These are phyloP conservation scores for Coluber constrictor DNA, from an alignment of 2,797 vertebrate genomes.

Conservation along the genomic window DNA sequence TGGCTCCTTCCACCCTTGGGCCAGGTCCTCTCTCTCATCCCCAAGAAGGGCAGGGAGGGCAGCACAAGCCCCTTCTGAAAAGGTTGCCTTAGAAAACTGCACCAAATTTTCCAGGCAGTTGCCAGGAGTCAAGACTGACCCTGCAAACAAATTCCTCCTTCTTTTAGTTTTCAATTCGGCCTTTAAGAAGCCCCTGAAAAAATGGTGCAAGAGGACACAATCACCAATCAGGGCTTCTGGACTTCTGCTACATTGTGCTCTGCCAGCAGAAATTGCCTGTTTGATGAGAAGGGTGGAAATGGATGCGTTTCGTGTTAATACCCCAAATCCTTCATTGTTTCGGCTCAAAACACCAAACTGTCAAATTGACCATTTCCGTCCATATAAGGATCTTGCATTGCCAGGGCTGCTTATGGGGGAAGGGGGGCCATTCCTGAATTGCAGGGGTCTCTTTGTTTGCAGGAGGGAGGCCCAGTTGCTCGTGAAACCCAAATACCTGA, in stretches of 20 bases:
- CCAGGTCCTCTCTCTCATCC: too few species aligned
- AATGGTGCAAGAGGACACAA: not conserved
- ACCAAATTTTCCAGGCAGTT: too few species aligned
- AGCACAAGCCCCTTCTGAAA: too few species aligned
- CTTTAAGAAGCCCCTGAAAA: not conserved
- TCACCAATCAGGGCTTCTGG: not conserved
- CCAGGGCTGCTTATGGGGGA: too few species aligned
- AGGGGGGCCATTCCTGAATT: too few species aligned
- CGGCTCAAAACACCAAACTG: not conserved
- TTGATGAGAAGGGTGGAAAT: not conserved
- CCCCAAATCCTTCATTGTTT: not conserved
- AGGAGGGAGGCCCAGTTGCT: not conserved
- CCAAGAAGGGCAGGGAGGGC: too few species aligned
- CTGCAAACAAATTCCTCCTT: too few species aligned
- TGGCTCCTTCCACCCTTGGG: too few species aligned
- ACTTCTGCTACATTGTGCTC: not conserved
- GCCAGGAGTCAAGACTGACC: too few species aligned
- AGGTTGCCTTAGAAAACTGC: too few species aligned
- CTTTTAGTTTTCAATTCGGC: not conserved
- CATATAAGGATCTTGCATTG: not conserved
- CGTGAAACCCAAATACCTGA: not conserved
- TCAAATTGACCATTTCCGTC: not conserved
- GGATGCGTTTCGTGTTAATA: rapidly evolving
- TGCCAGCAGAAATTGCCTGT: not conserved
- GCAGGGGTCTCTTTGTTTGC: too few species aligned